phyloP scores from a whole-genome alignment of 2,888 invertebrate genomes.

The Aleiodes leptofemur region DNA sequence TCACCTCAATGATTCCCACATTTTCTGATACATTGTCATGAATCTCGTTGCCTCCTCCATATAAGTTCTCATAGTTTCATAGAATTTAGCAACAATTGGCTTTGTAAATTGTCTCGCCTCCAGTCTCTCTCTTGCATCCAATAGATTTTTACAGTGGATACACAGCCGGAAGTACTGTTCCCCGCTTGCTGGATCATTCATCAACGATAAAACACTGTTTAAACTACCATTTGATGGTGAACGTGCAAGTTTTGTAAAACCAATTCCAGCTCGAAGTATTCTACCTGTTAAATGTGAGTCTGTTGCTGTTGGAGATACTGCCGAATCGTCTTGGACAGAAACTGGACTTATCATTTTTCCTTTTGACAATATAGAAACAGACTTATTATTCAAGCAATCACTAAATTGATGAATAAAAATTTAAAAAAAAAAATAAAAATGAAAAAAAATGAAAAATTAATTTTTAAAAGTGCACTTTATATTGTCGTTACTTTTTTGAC shows the following conservation, averaged over 20 bases:
- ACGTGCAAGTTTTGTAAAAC: constrained; percentile 69
- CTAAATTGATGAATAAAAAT: not conserved
- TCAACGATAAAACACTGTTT: constrained; percentile 70
- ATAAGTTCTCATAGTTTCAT: constrained; percentile 86
- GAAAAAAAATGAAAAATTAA: not conserved
- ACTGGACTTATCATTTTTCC: constrained; percentile 79
- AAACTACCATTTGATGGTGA: constrained; percentile 77
- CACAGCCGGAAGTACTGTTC: constrained; percentile 84
- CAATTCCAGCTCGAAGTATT: constrained; percentile 68
- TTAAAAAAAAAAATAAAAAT: not conserved
- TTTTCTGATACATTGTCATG: constrained; percentile 78
- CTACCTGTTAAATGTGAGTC: constrained; percentile 65
- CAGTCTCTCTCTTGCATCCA: constrained; percentile 86
- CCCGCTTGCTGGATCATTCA: constrained; percentile 66
- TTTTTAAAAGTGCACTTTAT: not conserved
- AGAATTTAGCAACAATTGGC: constrained; percentile 87
- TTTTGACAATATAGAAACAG: constrained; percentile 61
- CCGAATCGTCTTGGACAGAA: constrained; percentile 69
- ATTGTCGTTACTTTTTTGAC: no score
- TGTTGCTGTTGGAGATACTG: constrained; percentile 65
- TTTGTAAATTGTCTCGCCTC: constrained; percentile 89
- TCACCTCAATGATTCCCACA: constrained; percentile 80
- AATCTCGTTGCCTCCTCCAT: constrained; percentile 82
- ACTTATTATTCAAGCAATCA: not conserved
- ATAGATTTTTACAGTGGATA: constrained; percentile 86